Base-by-base conservation (phyloP, 2,797 vertebrate species). In the Heterohyrax brucei region DNA sequence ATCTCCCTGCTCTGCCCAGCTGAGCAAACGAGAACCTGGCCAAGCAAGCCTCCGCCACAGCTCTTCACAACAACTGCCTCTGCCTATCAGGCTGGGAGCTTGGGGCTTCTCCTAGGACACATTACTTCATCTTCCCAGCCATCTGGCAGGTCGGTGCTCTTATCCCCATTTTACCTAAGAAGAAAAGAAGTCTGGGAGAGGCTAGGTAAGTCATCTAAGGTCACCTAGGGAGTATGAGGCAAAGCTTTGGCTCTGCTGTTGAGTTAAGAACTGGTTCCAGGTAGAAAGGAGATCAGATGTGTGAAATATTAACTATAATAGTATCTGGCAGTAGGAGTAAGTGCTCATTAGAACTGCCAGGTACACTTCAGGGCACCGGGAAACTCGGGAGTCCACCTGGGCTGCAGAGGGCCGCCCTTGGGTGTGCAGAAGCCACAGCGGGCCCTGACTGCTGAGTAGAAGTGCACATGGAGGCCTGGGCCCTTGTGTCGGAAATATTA, bases 271-370 rank as follows among this genome's bases (percentile, higher is more conserved):
- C 95, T 56, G 81, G 92, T 93, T 96, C 80, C 91, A 84, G 84
- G 94, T 21, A 48, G 94, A 72, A 66, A 73, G 72, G 68, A 76
- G 84, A 87, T 75, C 46, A 89, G 72, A 48, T 53, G 8, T 21
- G 95, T 95, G 76, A 86, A 93, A 91, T 64, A 96, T 97, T 97
- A 96, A 97, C 97, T 64, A n/a, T 68, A 12, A 30, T 80, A 33
- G 44, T 10, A 28, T 19, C 77, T 39, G 92, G 79, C 22, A 10
- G 84, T 30, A 39, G 59, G 44, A 46, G 33, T 56, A 89, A 82
- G 16, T 46, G 56, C 76, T 87, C 84, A 19, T 84, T 85, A 82
- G 89, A 78, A 94, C 62, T 0, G 0, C 78, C 3, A 28, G 87
- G 75, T 90, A 86, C 4, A 10, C 64, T 82, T 68, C 78, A 62